Evolutionary conservation across 2,797 vertebrate genomes (phyloP).

Genomic region (Pyrocephalus nanus): DNA sequence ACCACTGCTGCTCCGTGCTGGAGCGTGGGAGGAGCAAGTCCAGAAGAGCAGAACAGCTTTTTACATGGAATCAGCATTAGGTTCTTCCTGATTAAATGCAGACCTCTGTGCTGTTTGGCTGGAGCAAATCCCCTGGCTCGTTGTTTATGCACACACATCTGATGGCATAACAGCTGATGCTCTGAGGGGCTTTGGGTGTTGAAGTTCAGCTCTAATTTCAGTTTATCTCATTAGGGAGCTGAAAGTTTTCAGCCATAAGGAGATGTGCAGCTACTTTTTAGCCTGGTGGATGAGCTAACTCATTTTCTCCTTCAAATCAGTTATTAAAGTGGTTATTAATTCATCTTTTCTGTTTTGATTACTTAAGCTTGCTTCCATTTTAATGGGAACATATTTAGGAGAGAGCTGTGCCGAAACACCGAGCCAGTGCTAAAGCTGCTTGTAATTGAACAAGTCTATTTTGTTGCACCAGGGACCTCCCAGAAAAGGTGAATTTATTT

Average conservation of each 20-base stretch:
- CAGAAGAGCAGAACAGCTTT: neutral
- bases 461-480: neutral
- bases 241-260: neutral
- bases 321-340: neutral
- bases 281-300: neutral
- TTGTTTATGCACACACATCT: neutral
- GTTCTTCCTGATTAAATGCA: constrained; percentile 5
- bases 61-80: neutral
- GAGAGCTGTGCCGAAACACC: neutral
- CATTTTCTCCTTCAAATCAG: neutral
- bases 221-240: neutral
- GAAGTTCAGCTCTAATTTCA: neutral
- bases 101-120: neutral
- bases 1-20: neutral
- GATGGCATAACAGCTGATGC: neutral
- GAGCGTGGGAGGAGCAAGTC: neutral
- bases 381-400: neutral
- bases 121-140: neutral
- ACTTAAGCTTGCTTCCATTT: neutral
- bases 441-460: neutral
- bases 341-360: neutral
- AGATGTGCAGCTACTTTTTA: neutral
- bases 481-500: neutral
- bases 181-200: neutral
- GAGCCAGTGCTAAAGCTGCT: neutral